Evolutionary conservation across 64 coral and sea anemone genomes (phyloP).

Genomic region (Orbicella faveolata): DNA sequence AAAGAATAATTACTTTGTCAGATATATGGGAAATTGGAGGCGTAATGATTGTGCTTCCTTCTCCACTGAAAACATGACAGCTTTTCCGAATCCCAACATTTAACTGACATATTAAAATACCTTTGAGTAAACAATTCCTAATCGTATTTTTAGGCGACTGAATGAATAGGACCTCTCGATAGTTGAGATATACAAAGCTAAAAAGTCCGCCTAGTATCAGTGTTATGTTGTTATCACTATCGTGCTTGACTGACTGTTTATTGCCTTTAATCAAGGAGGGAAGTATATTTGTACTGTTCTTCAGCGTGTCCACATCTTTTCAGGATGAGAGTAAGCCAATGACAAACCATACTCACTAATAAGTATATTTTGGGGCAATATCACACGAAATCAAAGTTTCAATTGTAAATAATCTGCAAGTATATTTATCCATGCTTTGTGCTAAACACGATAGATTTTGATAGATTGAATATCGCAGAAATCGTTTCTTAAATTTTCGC

Average conservation of each 20-base stretch:
- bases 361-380: too few relatives aligned
- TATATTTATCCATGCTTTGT: too few relatives aligned
- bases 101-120: too few relatives aligned
- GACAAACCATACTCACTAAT: background rate
- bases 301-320: background rate
- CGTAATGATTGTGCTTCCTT: background rate
- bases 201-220: too few relatives aligned
- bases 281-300: slow-evolving; percentile 7
- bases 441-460: too few relatives aligned
- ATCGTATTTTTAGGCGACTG: background rate
- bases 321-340: background rate
- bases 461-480: too few relatives aligned
- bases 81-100: background rate
- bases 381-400: too few relatives aligned
- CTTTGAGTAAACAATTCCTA: background rate
- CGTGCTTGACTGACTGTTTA: background rate
- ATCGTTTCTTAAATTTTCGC: background rate
- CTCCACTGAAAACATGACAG: background rate
- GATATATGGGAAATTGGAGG: background rate
- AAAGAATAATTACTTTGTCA: background rate
- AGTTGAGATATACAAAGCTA: background rate
- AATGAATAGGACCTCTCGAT: background rate
- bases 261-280: background rate
- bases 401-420: too few relatives aligned
- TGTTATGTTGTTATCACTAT: too few relatives aligned